Evolutionary conservation across 2,888 invertebrate species (phyloP), one percentile per base, ranked within the genome.

Genomic region (Trissolcus japonicus): DNA sequence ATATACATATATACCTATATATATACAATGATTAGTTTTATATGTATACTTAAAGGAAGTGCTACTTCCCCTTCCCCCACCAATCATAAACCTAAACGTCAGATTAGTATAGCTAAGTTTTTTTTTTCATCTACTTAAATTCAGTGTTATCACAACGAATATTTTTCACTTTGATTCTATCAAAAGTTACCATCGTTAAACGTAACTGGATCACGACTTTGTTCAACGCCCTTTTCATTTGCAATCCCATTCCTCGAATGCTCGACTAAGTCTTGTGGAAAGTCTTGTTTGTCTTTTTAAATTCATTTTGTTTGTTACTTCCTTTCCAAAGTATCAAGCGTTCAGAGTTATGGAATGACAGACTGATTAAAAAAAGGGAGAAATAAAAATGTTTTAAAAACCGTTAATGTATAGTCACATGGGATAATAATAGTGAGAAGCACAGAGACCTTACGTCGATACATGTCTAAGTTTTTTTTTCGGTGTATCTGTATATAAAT

Each of bases 101-200:
- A 78, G 80, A 80, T 82, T 83, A 74, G 67, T 74, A 35, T 35
- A 67, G 61, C 74, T 83, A 84, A 83, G 86, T 35, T 35, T 35
- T 35, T 35, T 25, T 35, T 35, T 35, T 35, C 35, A 71, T 82
- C 84, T 84, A 86, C 82, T 82, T 86, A 83, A 82, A 84, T 85
- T 86, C 84, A 83, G 83, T 86, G 84, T 86, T 87, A 86, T 88
- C 88, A 88, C 88, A 88, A 88, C 88, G 88, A 88, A 86, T 86
- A 88, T 85, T 83, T 86, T 87, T 84, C 85, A 81, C 84, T 86
- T 86, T 86, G 85, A 85, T 87, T 88, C 84, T 80, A 83, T 83
- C 79, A 80, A 82, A 84, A 82, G 83, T 83, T 83, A 84, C 83
- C 81, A 85, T 82, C 82, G 80, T 78, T 82, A 79, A 82, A 81